Conservation (phyloP, 2,888 invertebrate genomes). For the Nipponacmea schrenckii region DNA sequence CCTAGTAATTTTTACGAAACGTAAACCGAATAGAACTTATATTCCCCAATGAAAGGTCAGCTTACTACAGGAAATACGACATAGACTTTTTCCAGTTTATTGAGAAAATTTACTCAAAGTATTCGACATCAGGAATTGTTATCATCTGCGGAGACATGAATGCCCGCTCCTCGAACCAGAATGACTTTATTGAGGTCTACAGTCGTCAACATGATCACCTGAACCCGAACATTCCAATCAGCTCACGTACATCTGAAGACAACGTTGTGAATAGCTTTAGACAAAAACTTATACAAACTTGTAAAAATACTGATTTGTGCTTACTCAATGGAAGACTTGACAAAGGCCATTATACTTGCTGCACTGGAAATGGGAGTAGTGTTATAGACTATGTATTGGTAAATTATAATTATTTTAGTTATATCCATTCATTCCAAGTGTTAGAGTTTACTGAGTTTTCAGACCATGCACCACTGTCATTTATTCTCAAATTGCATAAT, state of each 20-base stretch:
- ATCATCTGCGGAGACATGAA: neutral
- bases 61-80: neutral
- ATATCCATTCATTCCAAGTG: neutral
- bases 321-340: neutral
- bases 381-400: neutral
- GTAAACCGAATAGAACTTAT: no score
- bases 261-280: neutral
- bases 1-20: neutral
- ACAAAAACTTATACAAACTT: neutral
- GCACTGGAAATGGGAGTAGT: neutral
- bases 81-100: neutral
- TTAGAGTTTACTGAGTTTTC: neutral
- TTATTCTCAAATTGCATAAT: neutral
- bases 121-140: neutral
- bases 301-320: neutral
- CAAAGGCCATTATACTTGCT: neutral
- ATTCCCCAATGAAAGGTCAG: neutral
- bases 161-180: neutral
- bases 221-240: neutral
- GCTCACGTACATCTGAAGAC: neutral
- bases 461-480: neutral
- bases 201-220: neutral
- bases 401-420: neutral
- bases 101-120: neutral
- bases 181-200: neutral